Evolutionary conservation across 2,797 vertebrate species (phyloP), one percentile per base, ranked within the genome.

Genomic region (Poecilia velifera): DNA sequence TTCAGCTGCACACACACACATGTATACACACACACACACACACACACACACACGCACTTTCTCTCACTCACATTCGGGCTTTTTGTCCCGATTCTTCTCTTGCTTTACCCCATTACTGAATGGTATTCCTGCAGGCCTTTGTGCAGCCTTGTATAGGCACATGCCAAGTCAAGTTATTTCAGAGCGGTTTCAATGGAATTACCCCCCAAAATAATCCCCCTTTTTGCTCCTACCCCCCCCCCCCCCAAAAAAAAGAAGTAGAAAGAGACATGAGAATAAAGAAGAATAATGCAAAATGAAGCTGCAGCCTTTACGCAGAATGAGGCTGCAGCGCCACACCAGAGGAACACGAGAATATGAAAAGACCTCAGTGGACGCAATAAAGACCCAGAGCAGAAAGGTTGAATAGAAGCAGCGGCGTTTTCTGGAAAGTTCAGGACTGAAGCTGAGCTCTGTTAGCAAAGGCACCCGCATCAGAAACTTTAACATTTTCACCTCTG

Each of bases 101-200:
- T 88, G 83, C 93, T 91, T 89, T 86, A 85, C 62, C 88, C 87
- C 88, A 88, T 91, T 89, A 87, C 87, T 94, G 93, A 93, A 92
- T 93, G 84, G 91, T 91, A 85, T 91, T 93, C 92, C 88, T 62
- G 73, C 79, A 93, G 92, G 74, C 91, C 85, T 93, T 94, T 94
- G 93, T 94, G 78, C 64, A 87, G 89, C 82, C 81, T 87, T 94
- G 93, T 94, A 94, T 92, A 89, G 92, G 91, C 93, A 93, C 93
- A 94, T 93, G 93, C 91, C 92, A 91, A 94, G 92, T 93, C 91
- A 93, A 94, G 93, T 94, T 93, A 91, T 92, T 93, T 93, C 89
- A 85, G 89, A 87, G 89, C 31, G 68, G 75, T 91, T 92, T 93
- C 89, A 93, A 88, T 92, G 90, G 91, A 91, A 92, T 94, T 92